These are phyloP conservation scores for Threskiornis aethiopicus DNA, from an alignment of 2,797 vertebrate genomes.

Conservation along the genomic window DNA sequence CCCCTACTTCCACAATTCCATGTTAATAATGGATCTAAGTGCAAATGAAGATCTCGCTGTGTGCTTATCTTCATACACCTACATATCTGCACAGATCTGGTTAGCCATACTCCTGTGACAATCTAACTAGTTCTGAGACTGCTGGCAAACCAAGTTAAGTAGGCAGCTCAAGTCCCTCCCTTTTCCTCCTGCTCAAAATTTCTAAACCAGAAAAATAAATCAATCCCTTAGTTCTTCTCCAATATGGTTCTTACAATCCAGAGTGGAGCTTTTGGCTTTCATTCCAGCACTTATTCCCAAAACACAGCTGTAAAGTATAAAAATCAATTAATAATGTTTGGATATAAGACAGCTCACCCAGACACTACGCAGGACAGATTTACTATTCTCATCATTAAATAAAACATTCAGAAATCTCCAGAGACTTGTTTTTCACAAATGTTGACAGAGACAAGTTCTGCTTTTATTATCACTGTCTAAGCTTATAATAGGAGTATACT, in stretches of 20 bases:
- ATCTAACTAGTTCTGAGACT: not conserved
- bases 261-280: not conserved
- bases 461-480: slow-evolving; percentile 28
- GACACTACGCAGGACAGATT: slow-evolving; percentile 29
- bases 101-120: not conserved
- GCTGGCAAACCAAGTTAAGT: not conserved
- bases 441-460: slow-evolving; percentile 10
- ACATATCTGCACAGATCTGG: not conserved
- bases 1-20: not conserved
- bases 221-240: not conserved
- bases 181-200: not conserved
- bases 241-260: not conserved
- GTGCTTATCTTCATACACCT: not conserved
- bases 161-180: not conserved
- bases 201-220: not conserved
- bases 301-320: slow-evolving; percentile 47
- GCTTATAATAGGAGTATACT: not conserved
- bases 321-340: slow-evolving; percentile 57
- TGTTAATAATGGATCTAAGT: not conserved
- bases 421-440: slow-evolving; percentile 3
- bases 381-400: slow-evolving; percentile 20
- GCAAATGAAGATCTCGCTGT: not conserved
- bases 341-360: slow-evolving; percentile 27
- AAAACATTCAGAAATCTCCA: not conserved
- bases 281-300: slow-evolving; percentile 7